Base-by-base conservation (phyloP, 2,797 vertebrate species). In the Loris lydekkerianus region DNA sequence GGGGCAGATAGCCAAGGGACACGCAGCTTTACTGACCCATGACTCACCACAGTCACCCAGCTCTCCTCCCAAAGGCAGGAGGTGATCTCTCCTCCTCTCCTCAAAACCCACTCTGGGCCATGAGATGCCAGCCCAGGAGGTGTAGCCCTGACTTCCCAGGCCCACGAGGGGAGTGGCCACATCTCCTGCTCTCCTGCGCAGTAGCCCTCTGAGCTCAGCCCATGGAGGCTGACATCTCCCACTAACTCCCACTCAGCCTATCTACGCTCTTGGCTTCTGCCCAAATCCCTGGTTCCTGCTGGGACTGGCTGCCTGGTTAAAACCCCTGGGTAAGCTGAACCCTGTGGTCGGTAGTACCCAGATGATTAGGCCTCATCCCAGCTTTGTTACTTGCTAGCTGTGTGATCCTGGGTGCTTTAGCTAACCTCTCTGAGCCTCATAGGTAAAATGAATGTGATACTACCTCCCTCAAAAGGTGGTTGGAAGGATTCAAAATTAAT, bases 71-170 rank as follows among this genome's bases (percentile, higher is more conserved):
- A 46, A 40, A 43, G 23, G 37, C 2, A 3, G 15, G 13, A 17
- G 1, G 1, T 1, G 49, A 10, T 46, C 49, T 10, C 7, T 53
- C 77, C 23, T 10, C 5, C 0, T 37, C 43, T 91, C 17, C 49
- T 21, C 27, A 11, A 11, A 11, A 11, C 56, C 40, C 2, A 0
- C 31, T 40, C 60, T 77, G 49, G 21, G 14, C 27, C 49, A n/a
- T 3, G 23, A 89, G 88, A 63, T n/a, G 27, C 17, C 5, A 18
- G 53, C 69, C 10, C 25, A 23, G 72, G 15, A 61, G 11, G 15
- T 0, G 0, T 0, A 2, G n/a, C 60, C 13, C 43, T 1, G 0
- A 23, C 53, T 76, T 29, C 20, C 31, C 21, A 14, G 23, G 27
- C 18, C 56, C 25, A 6, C 67, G 13, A 84, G 6, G 37, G 2